Evolutionary conservation across 2,888 invertebrate genomes (phyloP).

Genomic region (Campoplex nolae): DNA sequence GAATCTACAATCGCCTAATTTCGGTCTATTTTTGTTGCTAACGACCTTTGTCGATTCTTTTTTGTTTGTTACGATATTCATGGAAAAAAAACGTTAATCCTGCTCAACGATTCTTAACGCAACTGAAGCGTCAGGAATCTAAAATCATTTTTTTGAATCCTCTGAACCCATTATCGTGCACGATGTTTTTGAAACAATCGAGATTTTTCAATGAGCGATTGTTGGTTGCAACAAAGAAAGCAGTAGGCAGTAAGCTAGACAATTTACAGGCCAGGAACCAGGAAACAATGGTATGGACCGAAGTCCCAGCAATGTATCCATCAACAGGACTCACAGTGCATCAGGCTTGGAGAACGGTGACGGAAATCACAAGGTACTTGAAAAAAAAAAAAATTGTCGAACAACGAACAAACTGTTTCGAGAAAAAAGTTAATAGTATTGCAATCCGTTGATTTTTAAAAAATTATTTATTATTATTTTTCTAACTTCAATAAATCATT

Average conservation of each 20-base stretch:
- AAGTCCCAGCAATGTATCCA: slow-evolving; percentile 93
- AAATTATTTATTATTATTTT: too few relatives aligned
- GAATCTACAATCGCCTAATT: not conserved
- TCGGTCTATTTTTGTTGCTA: not conserved
- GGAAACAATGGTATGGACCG: slow-evolving; percentile 87
- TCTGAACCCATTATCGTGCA: not conserved
- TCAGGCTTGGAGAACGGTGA: slow-evolving; percentile 86
- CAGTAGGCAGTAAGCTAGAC: slow-evolving; percentile 82
- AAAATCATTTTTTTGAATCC: not conserved
- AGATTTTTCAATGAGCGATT: not conserved
- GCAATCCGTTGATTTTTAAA: too few relatives aligned
- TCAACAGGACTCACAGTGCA: slow-evolving; percentile 92
- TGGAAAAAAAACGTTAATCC: not conserved
- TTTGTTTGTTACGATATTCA: not conserved
- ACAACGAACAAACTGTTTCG: too few relatives aligned
- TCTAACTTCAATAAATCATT: too few relatives aligned
- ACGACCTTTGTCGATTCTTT: not conserved
- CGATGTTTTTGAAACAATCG: not conserved
- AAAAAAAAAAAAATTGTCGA: too few relatives aligned
- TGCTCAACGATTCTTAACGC: not conserved
- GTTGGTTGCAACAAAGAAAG: slow-evolving; percentile 49
- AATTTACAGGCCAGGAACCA: slow-evolving; percentile 85
- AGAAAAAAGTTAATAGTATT: too few relatives aligned
- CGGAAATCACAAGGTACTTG: slow-evolving; percentile 86
- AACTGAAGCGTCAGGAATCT: not conserved